phyloP scores from a whole-genome alignment of 2,888 invertebrate genomes.

The Leptopilina syphax region DNA sequence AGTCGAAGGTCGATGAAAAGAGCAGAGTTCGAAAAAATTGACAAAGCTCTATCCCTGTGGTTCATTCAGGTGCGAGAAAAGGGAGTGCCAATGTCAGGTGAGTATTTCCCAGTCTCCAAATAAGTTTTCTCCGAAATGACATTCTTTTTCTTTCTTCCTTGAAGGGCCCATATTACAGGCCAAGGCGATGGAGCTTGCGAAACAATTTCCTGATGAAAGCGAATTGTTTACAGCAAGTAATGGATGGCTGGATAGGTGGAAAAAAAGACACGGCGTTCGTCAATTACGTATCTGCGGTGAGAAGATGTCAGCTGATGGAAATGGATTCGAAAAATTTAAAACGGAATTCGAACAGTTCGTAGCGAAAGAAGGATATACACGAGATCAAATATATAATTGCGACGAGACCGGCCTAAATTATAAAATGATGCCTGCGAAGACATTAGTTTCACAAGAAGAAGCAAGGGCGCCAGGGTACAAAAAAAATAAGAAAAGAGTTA shows the following conservation, averaged over 20 bases:
- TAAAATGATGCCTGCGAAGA: too few species aligned
- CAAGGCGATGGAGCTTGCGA: too few species aligned
- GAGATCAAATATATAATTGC: too few species aligned
- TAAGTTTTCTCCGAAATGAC: too few species aligned
- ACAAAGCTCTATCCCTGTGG: slow-evolving; percentile 45
- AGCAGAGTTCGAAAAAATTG: slow-evolving; percentile 40
- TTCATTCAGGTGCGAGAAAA: slow-evolving; percentile 48
- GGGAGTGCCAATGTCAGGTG: slow-evolving; percentile 47
- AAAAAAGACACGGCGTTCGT: slow-evolving; percentile 48
- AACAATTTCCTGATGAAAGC: neutral
- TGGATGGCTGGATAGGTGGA: slow-evolving; percentile 55
- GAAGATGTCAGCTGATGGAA: slow-evolving; percentile 81
- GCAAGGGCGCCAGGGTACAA: too few species aligned
- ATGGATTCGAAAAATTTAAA: slow-evolving; percentile 55
- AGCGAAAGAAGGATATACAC: too few species aligned
- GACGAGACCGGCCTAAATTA: too few species aligned
- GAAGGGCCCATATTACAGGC: too few species aligned
- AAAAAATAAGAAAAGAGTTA: too few species aligned
- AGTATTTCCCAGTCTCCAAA: neutral
- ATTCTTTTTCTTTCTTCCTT: too few species aligned
- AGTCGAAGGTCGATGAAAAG: slow-evolving; percentile 49
- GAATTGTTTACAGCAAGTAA: slow-evolving; percentile 50
- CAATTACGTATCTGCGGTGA: slow-evolving; percentile 49
- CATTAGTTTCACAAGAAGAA: too few species aligned
- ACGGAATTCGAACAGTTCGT: too few species aligned